These are phyloP conservation scores for Oreochromis aureus DNA, from an alignment of 2,113 vertebrate genomes.

Conservation along the genomic window DNA sequence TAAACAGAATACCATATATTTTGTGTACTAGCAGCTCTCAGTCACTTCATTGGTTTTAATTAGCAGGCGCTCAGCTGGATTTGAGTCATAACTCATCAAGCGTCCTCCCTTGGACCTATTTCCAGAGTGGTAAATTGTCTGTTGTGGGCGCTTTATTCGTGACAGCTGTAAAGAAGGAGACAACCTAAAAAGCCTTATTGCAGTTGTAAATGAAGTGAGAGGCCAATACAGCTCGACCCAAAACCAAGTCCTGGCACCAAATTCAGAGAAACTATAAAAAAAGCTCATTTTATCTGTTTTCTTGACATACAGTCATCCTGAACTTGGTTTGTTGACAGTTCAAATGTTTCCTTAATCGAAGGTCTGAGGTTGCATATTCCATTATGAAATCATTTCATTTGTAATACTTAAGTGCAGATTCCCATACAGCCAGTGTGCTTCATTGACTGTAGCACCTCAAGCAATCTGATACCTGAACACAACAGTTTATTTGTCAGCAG, in stretches of 20 bases:
- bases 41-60: conserved; percentile 27
- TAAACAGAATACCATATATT: neutral
- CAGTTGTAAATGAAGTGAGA: conserved; percentile 8
- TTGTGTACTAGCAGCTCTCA: neutral
- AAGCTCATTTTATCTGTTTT: neutral
- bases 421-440: neutral
- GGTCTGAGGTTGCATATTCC: neutral
- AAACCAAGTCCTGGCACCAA: neutral
- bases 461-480: neutral
- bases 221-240: neutral
- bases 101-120: conserved; percentile 27
- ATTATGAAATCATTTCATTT: neutral
- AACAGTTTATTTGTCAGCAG: neutral
- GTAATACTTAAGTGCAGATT: neutral
- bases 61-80: conserved; percentile 15
- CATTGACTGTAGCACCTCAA: neutral
- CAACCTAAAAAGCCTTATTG: conserved; percentile 28
- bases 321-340: neutral
- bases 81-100: conserved; percentile 35
- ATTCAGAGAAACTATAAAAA: neutral
- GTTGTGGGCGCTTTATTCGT: conserved; percentile 58
- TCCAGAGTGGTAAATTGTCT: conserved; percentile 26
- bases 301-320: neutral
- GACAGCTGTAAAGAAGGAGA: conserved; percentile 36
- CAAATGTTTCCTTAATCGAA: neutral